Conservation (phyloP, 2,113 vertebrate species). For the Semicossyphus pulcher region DNA sequence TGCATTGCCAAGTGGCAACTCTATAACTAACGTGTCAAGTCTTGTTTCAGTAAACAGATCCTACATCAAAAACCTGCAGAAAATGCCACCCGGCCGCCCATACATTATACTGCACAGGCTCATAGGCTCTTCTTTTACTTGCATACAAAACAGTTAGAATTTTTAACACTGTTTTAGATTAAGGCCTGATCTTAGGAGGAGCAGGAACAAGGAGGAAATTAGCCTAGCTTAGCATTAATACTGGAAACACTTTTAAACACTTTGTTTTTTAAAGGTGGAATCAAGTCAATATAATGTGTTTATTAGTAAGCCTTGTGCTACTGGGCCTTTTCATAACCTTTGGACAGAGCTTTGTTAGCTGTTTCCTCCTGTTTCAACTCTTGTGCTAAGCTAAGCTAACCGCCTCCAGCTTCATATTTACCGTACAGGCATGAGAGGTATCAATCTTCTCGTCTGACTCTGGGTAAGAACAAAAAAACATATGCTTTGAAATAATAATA, state of each 20-base stretch:
- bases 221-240: background rate
- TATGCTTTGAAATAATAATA: too few species aligned
- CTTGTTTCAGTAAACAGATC: slow-evolving; percentile 57
- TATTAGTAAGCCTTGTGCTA: too few species aligned
- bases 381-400: slow-evolving; percentile 13
- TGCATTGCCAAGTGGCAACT: slow-evolving; percentile 50
- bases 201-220: background rate
- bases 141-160: background rate
- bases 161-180: too few species aligned
- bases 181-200: too few species aligned
- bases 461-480: too few species aligned
- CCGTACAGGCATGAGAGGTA: background rate
- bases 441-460: background rate
- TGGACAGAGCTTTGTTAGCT: background rate
- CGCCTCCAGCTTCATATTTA: background rate
- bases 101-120: background rate
- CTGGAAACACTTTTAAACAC: background rate
- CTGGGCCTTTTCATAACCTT: background rate
- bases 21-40: slow-evolving; percentile 58
- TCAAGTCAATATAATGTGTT: too few species aligned
- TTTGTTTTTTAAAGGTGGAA: too few species aligned
- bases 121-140: background rate
- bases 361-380: background rate
- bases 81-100: slow-evolving; percentile 2
- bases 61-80: slow-evolving; percentile 40